Evolutionary conservation across 35 echinoderm and acorn worm genomes (phyloP), one percentile per base, ranked within the genome.

Genomic region (Patiria miniata): DNA sequence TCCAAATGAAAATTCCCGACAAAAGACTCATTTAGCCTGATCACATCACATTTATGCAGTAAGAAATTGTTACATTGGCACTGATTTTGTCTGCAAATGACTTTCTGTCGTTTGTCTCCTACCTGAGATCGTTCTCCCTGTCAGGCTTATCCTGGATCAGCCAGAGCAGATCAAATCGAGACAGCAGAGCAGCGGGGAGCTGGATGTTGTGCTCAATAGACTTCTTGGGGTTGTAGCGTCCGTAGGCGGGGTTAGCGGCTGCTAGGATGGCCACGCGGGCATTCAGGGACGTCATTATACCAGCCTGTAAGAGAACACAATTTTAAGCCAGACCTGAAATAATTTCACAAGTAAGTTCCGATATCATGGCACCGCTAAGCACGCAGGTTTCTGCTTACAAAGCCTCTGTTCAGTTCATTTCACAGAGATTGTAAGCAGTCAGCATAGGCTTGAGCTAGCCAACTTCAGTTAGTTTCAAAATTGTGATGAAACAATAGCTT

Each of bases 151-250:
- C 96, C 37, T 99, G 96, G 36, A 99, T 99, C 18, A 99, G 87
- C 96, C 96, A 99, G 16, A 99, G 83, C 0, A 99, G 78, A 60
- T 99, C 96, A 78, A 99, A 99, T 53, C 96, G 91, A 15, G 96
- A 99, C 22, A 99, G 90, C 32, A 99, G 87, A 32, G 96, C 96
- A 7, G 96, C 96, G 0, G 96, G 96, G 10, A 98, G 95, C 84
- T 98, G 95, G 57, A 98, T 91, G 82, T 98, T 98, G 30, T 99
- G 96, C 68, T 99, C 96, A 1, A 99, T 85, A 16, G 96, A 92
- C 61, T 89, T 99, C 90, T 99, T 99, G n/a, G 96, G 96, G 77
- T 99, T 99, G 79, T 99, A 99, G 15, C 96, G 85, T 8, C 96
- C 96, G 51, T 95, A 99, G 21, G 96, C 96, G 12, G 96, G 96